These are phyloP conservation scores for Motacilla alba DNA, from an alignment of 2,113 vertebrate genomes.

Conservation along the genomic window DNA sequence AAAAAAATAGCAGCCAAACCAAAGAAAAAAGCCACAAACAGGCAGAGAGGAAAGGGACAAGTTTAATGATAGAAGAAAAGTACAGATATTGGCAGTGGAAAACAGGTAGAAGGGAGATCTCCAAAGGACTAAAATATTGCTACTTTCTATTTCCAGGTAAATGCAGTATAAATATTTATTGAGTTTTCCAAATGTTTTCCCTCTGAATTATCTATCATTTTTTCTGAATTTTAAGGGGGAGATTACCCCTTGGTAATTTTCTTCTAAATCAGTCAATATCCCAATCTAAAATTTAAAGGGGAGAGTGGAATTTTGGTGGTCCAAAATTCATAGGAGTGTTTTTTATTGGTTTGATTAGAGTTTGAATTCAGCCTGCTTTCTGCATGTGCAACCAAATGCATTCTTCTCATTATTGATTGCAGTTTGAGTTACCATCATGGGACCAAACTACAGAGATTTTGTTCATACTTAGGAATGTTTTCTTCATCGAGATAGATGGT, in stretches of 20 bases:
- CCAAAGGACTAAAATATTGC: constrained; percentile 59
- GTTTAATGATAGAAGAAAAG: constrained; percentile 90
- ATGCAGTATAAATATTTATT: neutral
- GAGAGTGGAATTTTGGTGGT: neutral
- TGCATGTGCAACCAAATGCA: neutral
- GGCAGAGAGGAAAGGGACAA: constrained; percentile 74
- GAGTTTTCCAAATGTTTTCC: neutral
- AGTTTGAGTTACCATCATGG: neutral
- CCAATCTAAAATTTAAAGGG: neutral
- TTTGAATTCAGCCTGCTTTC: neutral
- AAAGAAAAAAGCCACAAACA: constrained; percentile 53
- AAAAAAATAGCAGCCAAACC: constrained; percentile 36
- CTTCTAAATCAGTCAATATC: neutral
- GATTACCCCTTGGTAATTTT: neutral
- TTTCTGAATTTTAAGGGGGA: neutral
- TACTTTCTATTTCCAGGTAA: constrained; percentile 9
- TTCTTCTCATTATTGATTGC: neutral
- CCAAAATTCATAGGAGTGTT: neutral
- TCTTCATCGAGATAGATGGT: neutral
- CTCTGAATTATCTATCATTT: neutral
- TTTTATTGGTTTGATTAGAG: neutral
- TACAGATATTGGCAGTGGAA: constrained; percentile 80
- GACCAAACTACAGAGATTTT: neutral
- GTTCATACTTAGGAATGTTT: neutral
- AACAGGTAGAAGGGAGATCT: constrained; percentile 58